Percentiles rank a stretch among this genome's conserved stretches.
These are phyloP conservation scores for Camponotus pennsylvanicus DNA, from an alignment of 1,140 invertebrate genomes.

Conservation along the genomic window DNA sequence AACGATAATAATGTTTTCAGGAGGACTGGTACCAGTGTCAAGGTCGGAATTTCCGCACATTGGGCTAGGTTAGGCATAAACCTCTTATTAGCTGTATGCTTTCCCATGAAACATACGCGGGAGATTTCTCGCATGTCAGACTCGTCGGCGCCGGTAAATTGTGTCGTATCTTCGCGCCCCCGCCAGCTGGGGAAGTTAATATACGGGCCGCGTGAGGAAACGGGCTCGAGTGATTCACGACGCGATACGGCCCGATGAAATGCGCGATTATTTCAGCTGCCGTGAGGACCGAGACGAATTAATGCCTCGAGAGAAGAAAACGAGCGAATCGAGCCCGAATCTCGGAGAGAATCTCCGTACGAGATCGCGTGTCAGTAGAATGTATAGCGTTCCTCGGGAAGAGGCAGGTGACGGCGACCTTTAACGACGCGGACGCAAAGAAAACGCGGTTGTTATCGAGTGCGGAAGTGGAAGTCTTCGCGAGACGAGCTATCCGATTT, in stretches of 20 bases:
- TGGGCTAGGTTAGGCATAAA: slow-evolving; percentile 18
- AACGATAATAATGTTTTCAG: not conserved
- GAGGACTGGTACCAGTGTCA: slow-evolving; percentile 31
- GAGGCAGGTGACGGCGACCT: not conserved
- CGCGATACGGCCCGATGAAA: slow-evolving; percentile 47
- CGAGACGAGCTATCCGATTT: slow-evolving; percentile 56
- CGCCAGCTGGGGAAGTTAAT: slow-evolving; percentile 12
- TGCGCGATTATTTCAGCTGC: slow-evolving; percentile 42
- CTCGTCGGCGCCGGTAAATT: slow-evolving; percentile 36
- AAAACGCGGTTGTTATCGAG: slow-evolving; percentile 54
- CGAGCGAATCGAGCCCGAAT: not conserved
- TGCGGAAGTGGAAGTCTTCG: slow-evolving; percentile 39
- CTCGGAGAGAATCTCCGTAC: not conserved
- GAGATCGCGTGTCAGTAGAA: slow-evolving; percentile 9
- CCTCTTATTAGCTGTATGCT: slow-evolving; percentile 36
- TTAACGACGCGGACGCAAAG: not conserved
- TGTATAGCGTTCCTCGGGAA: not conserved
- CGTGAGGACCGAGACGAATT: slow-evolving; percentile 6
- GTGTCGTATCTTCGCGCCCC: not conserved
- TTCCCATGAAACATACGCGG: not conserved
- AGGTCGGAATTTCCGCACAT: slow-evolving; percentile 34
- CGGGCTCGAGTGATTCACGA: slow-evolving; percentile 32
- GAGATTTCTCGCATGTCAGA: not conserved
- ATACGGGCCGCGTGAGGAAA: slow-evolving; percentile 27
- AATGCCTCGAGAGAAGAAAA: not conserved